These are phyloP conservation scores for Drosophila varians DNA, from an alignment of 1,140 invertebrate genomes.

Conservation along the genomic window DNA sequence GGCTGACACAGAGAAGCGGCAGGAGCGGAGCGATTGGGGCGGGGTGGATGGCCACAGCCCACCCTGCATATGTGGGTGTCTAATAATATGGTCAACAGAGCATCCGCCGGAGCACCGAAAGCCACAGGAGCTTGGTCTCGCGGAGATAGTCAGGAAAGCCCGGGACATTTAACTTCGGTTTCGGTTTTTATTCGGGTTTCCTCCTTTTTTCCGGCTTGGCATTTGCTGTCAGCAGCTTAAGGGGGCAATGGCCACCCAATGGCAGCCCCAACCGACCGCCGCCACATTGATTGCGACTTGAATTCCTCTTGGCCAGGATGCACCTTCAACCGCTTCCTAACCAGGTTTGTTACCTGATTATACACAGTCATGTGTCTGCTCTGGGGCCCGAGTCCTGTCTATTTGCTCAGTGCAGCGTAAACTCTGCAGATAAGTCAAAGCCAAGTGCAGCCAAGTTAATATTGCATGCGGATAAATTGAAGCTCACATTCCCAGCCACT, in stretches of 20 bases:
- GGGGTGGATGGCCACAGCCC: conserved; percentile 6
- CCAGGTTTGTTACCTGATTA: conserved; percentile 65
- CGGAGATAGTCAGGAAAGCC: conserved; percentile 34
- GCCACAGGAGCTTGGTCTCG: conserved; percentile 27
- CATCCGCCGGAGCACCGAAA: conserved; percentile 19
- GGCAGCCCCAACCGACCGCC: conserved; percentile 20
- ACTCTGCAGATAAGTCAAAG: conserved; percentile 71
- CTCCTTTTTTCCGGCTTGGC: conserved; percentile 5
- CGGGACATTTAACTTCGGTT: conserved; percentile 57
- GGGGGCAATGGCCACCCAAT: conserved; percentile 1
- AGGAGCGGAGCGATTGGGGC: neutral
- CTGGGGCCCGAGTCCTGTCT: conserved; percentile 28
- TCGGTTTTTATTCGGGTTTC: conserved; percentile 20
- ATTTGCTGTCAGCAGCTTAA: conserved; percentile 46
- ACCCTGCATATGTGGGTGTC: conserved; percentile 43
- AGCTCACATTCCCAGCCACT: conserved; percentile 38
- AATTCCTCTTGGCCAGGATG: conserved; percentile 20
- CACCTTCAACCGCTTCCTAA: conserved; percentile 48
- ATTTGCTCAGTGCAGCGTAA: conserved; percentile 72
- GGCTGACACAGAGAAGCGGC: conserved; percentile 26
- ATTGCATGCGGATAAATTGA: conserved; percentile 55
- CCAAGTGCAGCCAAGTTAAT: conserved; percentile 67
- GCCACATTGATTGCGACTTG: conserved; percentile 48
- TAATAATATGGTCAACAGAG: conserved; percentile 50
- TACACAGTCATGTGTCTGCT: conserved; percentile 13